Evolutionary conservation across 2,888 invertebrate species (phyloP).

Genomic region (Neocrepidodera transversa): DNA sequence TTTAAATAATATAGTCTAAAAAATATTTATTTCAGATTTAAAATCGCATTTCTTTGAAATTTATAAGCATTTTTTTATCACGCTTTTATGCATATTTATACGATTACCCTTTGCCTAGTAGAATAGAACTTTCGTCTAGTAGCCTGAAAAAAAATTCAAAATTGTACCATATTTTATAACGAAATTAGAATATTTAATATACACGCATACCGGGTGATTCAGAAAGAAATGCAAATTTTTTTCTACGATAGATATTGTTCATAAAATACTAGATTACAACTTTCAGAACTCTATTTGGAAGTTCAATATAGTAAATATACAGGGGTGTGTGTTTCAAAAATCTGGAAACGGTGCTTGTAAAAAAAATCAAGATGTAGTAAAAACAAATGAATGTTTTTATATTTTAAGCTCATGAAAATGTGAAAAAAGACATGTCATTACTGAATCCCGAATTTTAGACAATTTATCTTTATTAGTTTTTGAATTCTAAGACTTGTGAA

Average conservation of each 20-base stretch:
- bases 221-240: not conserved
- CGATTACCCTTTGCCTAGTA: slow-evolving; percentile 34
- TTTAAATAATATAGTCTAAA: not conserved
- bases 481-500: too few species aligned
- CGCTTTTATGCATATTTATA: not conserved
- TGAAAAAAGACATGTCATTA: too few species aligned
- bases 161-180: not conserved
- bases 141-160: slow-evolving; percentile 41
- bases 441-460: too few species aligned
- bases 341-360: too few species aligned
- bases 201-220: not conserved
- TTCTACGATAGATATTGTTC: too few species aligned
- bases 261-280: too few species aligned
- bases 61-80: not conserved
- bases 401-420: too few species aligned
- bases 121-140: slow-evolving; percentile 35
- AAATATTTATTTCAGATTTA: not conserved
- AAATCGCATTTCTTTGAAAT: not conserved
- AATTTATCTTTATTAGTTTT: too few species aligned
- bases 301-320: not conserved
- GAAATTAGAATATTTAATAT: not conserved
- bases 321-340: not conserved
- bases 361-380: too few species aligned
- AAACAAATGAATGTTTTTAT: too few species aligned
- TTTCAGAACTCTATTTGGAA: too few species aligned